Conservation (phyloP, 2,797 vertebrate species). For the Rhinoraja longicauda region DNA sequence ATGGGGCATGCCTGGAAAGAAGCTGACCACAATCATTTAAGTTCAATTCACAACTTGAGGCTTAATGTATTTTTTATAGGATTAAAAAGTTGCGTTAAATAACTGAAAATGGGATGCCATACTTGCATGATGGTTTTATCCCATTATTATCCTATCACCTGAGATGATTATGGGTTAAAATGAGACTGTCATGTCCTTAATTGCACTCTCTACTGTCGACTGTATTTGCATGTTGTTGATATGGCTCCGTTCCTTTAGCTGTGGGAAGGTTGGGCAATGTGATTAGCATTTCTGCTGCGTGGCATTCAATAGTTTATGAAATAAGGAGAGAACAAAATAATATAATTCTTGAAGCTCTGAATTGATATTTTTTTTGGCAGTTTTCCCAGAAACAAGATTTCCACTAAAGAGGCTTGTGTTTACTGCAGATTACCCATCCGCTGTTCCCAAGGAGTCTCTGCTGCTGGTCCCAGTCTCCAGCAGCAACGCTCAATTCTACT, state of each 20-base stretch:
- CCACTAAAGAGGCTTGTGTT: slow-evolving; percentile 21
- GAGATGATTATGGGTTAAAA: not conserved
- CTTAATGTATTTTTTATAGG: too few relatives aligned
- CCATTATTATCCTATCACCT: not conserved
- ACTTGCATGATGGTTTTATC: not conserved
- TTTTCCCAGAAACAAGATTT: not conserved
- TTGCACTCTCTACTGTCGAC: not conserved
- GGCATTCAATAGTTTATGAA: not conserved
- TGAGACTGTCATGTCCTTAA: not conserved
- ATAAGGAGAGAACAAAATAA: not conserved
- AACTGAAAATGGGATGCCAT: not conserved
- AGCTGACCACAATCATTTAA: not conserved
- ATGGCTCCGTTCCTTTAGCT: not conserved
- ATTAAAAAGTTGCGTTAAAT: too few relatives aligned
- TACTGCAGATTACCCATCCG: slow-evolving; percentile 10
- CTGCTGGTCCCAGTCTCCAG: not conserved
- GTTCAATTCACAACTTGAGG: not conserved
- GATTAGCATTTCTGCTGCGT: not conserved
- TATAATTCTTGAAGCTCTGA: not conserved
- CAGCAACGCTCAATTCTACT: not conserved
- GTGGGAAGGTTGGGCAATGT: not conserved
- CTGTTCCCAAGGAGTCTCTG: not conserved
- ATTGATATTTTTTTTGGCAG: not conserved
- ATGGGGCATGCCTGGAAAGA: not conserved
- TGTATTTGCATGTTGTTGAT: not conserved